A percentile compares a stretch with the other conserved stretches of the same genome.
These are phyloP conservation scores for Eleginops maclovinus DNA, from an alignment of 2,113 vertebrate species.

Conservation along the genomic window DNA sequence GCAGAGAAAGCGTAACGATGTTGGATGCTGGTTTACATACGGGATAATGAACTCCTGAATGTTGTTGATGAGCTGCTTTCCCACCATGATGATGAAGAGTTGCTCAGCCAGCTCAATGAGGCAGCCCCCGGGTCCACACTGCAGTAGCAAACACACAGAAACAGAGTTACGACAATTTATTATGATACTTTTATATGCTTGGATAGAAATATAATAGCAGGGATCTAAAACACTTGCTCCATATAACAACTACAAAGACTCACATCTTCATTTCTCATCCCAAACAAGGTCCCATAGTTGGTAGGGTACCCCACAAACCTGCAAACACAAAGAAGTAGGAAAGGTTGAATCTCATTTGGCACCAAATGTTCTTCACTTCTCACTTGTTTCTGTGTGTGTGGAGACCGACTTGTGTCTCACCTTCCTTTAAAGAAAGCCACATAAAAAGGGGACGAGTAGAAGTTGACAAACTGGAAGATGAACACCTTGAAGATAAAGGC, in stretches of 20 bases:
- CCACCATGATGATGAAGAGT: conserved; percentile 89
- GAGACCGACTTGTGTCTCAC: conserved; percentile 54
- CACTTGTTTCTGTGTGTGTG: not conserved
- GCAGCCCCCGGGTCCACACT: conserved; percentile 85
- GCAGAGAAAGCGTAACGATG: not conserved
- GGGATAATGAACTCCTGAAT: conserved; percentile 85
- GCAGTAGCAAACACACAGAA: conserved; percentile 38
- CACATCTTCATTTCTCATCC: conserved; percentile 86
- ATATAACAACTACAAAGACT: conserved; percentile 54
- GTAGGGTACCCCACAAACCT: conserved; percentile 87
- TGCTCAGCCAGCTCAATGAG: conserved; percentile 86
- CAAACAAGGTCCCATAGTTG: conserved; percentile 85
- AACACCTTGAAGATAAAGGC: conserved; percentile 89
- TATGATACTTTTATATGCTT: not conserved
- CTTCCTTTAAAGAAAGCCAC: conserved; percentile 90
- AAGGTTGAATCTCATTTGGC: not conserved
- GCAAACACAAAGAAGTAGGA: conserved; percentile 12
- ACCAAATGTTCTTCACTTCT: not conserved
- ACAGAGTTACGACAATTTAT: conserved; percentile 7
- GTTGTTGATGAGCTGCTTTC: conserved; percentile 86
- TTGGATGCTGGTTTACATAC: conserved; percentile 64
- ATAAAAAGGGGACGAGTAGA: conserved; percentile 88
- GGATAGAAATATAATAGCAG: not conserved
- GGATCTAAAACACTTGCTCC: not conserved
- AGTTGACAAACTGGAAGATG: conserved; percentile 89